Conservation (phyloP, 2,113 vertebrate genomes). For the Falcunculus frontatus region DNA sequence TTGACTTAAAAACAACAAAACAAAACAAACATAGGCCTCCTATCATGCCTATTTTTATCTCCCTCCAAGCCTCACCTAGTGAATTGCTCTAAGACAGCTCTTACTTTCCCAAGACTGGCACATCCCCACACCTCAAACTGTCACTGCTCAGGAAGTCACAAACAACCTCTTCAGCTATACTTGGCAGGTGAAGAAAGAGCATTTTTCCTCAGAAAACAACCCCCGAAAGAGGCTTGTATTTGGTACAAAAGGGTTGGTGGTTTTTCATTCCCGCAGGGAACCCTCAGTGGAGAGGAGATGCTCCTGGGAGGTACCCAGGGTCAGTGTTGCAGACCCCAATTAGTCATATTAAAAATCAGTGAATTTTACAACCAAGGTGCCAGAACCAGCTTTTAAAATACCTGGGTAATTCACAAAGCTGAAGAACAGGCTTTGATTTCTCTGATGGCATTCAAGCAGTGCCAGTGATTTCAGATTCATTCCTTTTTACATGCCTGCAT, state of each 20-base stretch:
- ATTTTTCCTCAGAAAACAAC: not conserved
- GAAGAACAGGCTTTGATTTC: not conserved
- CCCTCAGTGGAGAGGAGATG: not conserved
- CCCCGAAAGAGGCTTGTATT: not conserved
- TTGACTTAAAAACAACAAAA: not conserved
- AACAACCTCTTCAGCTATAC: not conserved
- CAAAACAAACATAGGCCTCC: not conserved
- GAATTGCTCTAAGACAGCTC: not conserved
- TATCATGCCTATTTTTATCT: accelerated
- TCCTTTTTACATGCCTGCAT: not conserved
- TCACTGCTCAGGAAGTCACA: not conserved
- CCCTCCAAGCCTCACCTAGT: not conserved
- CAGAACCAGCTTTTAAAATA: not conserved
- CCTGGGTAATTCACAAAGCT: not conserved
- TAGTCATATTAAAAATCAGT: not conserved
- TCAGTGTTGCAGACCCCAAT: not conserved
- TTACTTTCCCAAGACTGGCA: not conserved
- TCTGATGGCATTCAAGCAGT: accelerated
- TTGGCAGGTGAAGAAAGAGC: not conserved
- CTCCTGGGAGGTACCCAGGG: not conserved
- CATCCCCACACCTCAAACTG: not conserved
- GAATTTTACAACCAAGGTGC: not conserved
- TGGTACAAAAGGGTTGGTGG: not conserved
- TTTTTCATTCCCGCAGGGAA: not conserved
- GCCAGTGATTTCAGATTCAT: not conserved